Percentiles rank a stretch among this genome's conserved stretches.
These are phyloP conservation scores for Tetragonula carbonaria DNA, from an alignment of 2,888 invertebrate genomes.

Conservation along the genomic window DNA sequence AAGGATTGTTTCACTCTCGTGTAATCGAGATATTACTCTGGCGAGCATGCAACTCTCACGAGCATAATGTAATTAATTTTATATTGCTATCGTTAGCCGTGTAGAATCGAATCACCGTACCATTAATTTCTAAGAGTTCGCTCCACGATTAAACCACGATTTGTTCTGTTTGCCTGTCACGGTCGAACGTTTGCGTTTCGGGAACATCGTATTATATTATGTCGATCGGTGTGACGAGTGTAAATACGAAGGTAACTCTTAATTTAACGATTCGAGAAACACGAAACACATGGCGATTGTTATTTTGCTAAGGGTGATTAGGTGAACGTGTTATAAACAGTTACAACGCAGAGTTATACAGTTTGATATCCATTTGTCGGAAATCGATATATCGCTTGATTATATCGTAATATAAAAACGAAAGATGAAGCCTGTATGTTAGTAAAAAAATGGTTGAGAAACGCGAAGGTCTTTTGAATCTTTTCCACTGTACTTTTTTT, in stretches of 20 bases:
- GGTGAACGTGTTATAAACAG: not conserved
- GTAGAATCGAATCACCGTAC: constrained; percentile 26
- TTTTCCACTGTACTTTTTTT: constrained; percentile 27
- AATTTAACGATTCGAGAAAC: constrained; percentile 19
- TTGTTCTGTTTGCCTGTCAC: constrained; percentile 38
- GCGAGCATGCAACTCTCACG: constrained; percentile 24
- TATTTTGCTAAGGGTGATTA: not conserved
- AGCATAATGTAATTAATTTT: constrained; percentile 45
- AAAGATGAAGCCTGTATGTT: not conserved
- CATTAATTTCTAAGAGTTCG: constrained; percentile 38
- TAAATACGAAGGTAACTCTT: constrained; percentile 51
- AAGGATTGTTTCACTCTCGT: constrained; percentile 17
- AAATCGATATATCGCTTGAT: not conserved
- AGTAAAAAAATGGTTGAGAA: not conserved
- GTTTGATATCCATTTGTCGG: constrained; percentile 1
- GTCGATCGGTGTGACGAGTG: constrained; percentile 50
- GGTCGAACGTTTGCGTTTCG: constrained; percentile 38
- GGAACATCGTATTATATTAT: constrained; percentile 33
- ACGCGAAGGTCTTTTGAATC: constrained; percentile 12
- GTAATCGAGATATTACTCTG: constrained; percentile 20
- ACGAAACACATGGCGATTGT: constrained; percentile 2
- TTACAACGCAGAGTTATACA: constrained; percentile 4
- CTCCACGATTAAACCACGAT: constrained; percentile 5
- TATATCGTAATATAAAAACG: not conserved
- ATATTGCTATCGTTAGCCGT: constrained; percentile 27